phyloP scores from a whole-genome alignment of 2,113 vertebrate species.

The Penelope pileata region DNA sequence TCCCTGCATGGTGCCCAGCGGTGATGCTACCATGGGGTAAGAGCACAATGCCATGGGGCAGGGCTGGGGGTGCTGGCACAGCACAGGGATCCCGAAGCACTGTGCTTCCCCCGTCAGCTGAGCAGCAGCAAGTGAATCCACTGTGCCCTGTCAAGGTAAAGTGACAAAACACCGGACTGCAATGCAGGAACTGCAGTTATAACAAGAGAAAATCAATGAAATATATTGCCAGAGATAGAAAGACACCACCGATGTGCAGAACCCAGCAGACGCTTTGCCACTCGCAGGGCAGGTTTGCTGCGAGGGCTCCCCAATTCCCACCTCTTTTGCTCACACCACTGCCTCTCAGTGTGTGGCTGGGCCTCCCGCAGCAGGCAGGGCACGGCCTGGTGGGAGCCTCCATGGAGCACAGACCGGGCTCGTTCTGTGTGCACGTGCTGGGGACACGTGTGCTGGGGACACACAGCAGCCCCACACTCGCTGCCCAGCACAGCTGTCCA shows the following conservation, averaged over 20 bases:
- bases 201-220: conserved; percentile 60
- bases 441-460: background rate
- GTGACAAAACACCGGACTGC: conserved; percentile 33
- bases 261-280: background rate
- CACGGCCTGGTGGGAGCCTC: fast-evolving
- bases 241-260: background rate
- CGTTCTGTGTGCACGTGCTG: background rate
- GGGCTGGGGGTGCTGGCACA: fast-evolving
- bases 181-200: conserved; percentile 40
- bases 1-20: background rate
- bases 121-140: background rate
- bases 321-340: background rate
- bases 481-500: background rate
- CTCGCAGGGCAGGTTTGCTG: background rate
- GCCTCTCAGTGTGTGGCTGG: background rate
- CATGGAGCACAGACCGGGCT: fast-evolving
- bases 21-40: background rate
- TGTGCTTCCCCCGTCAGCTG: background rate
- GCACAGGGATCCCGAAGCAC: background rate
- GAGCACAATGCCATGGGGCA: too few species aligned
- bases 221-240: conserved; percentile 31
- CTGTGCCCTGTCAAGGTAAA: conserved; percentile 18
- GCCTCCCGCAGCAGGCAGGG: fast-evolving
- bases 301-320: fast-evolving
- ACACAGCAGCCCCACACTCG: background rate